A percentile compares a stretch with the other conserved stretches of the same genome.
These are phyloP conservation scores for Mirounga angustirostris DNA, from an alignment of 2,113 vertebrate species.

Conservation along the genomic window DNA sequence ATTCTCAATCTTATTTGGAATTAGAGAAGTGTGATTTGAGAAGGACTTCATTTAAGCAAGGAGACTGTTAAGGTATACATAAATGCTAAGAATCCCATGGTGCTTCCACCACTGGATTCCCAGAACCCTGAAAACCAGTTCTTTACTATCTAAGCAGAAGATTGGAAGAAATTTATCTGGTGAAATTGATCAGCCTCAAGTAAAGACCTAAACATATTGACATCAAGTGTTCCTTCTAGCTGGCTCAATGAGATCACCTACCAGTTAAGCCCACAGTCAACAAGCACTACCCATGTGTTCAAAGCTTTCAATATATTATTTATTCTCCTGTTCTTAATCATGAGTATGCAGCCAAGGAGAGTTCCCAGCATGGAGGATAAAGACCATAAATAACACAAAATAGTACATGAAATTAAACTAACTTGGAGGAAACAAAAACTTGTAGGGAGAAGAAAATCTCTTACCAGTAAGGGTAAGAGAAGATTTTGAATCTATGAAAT, in stretches of 20 bases:
- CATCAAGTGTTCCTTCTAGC: neutral
- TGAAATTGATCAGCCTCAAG: neutral
- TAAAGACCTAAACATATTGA: neutral
- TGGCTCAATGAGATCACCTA: neutral
- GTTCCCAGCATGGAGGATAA: neutral
- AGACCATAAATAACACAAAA: neutral
- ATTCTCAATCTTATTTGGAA: neutral
- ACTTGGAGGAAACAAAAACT: neutral
- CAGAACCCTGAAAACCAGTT: neutral
- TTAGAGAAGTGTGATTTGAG: neutral
- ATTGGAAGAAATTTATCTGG: neutral
- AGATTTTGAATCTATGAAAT: constrained; percentile 17
- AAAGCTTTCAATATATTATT: neutral
- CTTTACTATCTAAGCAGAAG: neutral
- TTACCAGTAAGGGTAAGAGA: neutral
- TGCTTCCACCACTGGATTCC: neutral
- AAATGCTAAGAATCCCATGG: neutral
- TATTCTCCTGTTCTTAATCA: neutral
- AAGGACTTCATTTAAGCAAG: neutral
- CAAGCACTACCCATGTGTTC: neutral
- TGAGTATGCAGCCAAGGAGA: neutral
- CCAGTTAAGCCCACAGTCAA: neutral
- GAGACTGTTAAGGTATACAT: neutral
- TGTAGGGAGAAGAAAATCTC: neutral
- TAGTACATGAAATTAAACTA: constrained; percentile 22